phyloP scores from a whole-genome alignment of 2,797 vertebrate species.

The Platyrinchus mystaceus region DNA sequence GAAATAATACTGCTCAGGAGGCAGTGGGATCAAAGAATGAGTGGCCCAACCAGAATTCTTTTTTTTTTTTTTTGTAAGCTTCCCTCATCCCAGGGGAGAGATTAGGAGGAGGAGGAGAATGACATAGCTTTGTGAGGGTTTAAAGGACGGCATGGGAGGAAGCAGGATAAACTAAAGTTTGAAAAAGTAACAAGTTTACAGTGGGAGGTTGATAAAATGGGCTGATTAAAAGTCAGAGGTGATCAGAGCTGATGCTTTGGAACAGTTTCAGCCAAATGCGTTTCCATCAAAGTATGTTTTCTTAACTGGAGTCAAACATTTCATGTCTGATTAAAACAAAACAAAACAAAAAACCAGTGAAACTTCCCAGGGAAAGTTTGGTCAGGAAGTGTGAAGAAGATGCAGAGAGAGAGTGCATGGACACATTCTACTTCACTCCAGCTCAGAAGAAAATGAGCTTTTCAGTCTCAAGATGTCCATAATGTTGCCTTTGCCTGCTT shows the following conservation, averaged over 20 bases:
- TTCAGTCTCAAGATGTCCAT: background rate
- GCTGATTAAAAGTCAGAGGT: background rate
- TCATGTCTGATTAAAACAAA: background rate
- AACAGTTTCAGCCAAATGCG: background rate
- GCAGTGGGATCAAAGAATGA: background rate
- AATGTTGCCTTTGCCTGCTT: background rate
- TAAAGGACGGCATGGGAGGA: background rate
- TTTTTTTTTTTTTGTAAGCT: background rate
- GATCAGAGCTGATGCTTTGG: background rate
- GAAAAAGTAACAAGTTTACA: background rate
- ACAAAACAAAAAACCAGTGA: background rate
- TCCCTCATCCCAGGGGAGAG: background rate
- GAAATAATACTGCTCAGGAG: background rate
- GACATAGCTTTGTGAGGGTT: background rate
- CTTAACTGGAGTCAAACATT: slow-evolving; percentile 20
- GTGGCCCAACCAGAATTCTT: background rate
- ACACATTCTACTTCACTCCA: background rate
- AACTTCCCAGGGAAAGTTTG: slow-evolving; percentile 5
- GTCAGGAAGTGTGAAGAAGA: background rate
- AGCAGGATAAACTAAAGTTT: background rate
- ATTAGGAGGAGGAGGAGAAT: background rate
- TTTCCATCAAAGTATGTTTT: slow-evolving; percentile 32
- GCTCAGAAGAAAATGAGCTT: background rate
- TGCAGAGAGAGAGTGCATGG: background rate
- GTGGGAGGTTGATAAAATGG: background rate